Base-by-base conservation (phyloP, 2,113 vertebrate genomes). In the Dipodomys stephensi region DNA sequence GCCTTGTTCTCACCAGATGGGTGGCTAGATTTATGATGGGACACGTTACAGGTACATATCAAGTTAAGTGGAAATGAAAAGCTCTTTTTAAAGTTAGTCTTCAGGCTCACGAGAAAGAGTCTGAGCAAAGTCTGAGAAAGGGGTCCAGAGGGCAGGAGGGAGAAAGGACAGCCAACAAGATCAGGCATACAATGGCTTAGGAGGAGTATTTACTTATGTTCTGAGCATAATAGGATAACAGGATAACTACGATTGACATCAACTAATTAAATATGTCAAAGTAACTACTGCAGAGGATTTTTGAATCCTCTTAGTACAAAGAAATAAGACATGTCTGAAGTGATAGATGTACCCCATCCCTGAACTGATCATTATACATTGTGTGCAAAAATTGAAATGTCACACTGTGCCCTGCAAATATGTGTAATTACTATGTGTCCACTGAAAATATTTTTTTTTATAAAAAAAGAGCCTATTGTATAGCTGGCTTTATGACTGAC, bases 1-100 rank as follows among this genome's bases (percentile, higher is more conserved):
- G 84, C 91, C 92, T 28, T 77, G 86, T 89, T 91, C 69, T 81
- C 3, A 95, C 76, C 87, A 95, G 91, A 94, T 88, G 85, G 88
- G 76, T 83, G 90, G 77, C 71, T 82, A 80, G 87, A 95, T 92
- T 95, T 89, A 91, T 67, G 89, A 73, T 4, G 7, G 44, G 78
- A 77, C 49, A 1, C 69, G 80, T 94, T 83, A 86, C 30, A 91
- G 77, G 65, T 8, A 68, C 35, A 71, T 27, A 95, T 73, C 87
- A 86, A 89, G 88, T 94, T 64, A 93, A 85, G 91, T 81, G 18
- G 92, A 91, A 88, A 81, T 5, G 4, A 64, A 57, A 12, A 69
- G 27, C 25, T 67, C 62, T 85, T 90, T 39, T 68, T 68, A 78
- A 84, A 93, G 35, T 22, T 73, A 44, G 39, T 25, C 35, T 90